These are phyloP conservation scores for Rhabdophis nuchalis DNA, from an alignment of 2,797 vertebrate genomes.

Conservation along the genomic window DNA sequence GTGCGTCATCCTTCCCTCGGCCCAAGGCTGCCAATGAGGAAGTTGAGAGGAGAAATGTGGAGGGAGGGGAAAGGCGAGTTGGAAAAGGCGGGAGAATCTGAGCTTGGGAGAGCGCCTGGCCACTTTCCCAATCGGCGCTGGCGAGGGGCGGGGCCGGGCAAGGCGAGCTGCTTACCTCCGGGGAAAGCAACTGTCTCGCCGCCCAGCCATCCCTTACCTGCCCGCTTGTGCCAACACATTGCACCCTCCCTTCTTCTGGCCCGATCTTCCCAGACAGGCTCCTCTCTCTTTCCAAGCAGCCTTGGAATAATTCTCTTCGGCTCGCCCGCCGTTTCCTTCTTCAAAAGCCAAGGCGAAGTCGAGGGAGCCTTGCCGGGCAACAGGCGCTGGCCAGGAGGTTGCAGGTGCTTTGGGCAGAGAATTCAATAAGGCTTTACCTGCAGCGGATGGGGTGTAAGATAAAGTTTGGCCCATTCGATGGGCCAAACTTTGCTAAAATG, in stretches of 20 bases:
- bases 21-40: constrained; percentile 65
- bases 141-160: not conserved
- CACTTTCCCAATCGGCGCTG: not conserved
- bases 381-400: not conserved
- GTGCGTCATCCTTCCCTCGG: constrained; percentile 39
- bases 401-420: not conserved
- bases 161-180: not conserved
- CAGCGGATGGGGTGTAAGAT: not conserved
- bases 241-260: not conserved
- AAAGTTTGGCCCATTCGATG: not conserved
- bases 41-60: constrained; percentile 53
- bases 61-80: not conserved
- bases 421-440: too few relatives aligned
- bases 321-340: not conserved
- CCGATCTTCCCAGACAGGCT: not conserved
- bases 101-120: not conserved
- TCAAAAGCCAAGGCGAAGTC: too few relatives aligned
- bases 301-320: not conserved
- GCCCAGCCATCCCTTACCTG: not conserved
- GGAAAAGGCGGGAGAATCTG: constrained; percentile 26
- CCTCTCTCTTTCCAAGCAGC: not conserved
- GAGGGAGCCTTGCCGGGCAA: not conserved
- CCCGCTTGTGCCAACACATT: not conserved
- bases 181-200: not conserved
- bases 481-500: too few relatives aligned